Evolutionary conservation across 1,140 invertebrate genomes (phyloP), one percentile per base, ranked within the genome.

Genomic region (Glossosoma conforme): DNA sequence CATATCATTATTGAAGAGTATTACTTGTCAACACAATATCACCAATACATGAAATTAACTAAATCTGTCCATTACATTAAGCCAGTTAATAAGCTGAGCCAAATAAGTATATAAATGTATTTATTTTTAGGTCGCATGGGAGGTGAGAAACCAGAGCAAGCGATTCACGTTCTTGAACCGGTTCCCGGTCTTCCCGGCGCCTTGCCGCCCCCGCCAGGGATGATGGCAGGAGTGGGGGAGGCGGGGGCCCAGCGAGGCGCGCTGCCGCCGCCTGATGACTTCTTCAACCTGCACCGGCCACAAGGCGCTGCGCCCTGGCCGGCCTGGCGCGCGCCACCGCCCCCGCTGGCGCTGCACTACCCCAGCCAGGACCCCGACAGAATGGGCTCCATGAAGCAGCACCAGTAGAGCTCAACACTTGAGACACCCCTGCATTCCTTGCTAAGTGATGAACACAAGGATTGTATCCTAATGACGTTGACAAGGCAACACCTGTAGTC

Each of bases 361-460:
- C 93, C 93, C 2, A 94, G 91, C 62, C 93, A 96, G 65, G 93
- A 97, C 79, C 93, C 93, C 5, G 84, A 85, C 14, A 79, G 93
- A 49, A 84, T 97, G 76, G 93, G 93, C 0, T 80, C 85, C 0
- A n/a, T n/a, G n/a, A n/a, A n/a, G n/a, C 69, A 72, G 11, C 46
- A 38, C 36, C 36, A 17, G 15, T n/a, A 28, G 24, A 8, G 24
- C 24, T 28, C 24, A 6, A 28, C 24, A 28, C 24, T n/a, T n/a
- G n/a, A n/a, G n/a, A n/a, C n/a, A n/a, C n/a, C n/a, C n/a, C n/a
- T n/a, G n/a, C n/a, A n/a, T n/a, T n/a, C n/a, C n/a, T n/a, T n/a
- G n/a, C n/a, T n/a, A n/a, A n/a, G n/a, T n/a, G n/a, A n/a, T n/a
- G n/a, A n/a, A n/a, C n/a, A n/a, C n/a, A n/a, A n/a, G n/a, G n/a